Conservation (phyloP, 2,113 vertebrate species). For the Tenrec ecaudatus region DNA sequence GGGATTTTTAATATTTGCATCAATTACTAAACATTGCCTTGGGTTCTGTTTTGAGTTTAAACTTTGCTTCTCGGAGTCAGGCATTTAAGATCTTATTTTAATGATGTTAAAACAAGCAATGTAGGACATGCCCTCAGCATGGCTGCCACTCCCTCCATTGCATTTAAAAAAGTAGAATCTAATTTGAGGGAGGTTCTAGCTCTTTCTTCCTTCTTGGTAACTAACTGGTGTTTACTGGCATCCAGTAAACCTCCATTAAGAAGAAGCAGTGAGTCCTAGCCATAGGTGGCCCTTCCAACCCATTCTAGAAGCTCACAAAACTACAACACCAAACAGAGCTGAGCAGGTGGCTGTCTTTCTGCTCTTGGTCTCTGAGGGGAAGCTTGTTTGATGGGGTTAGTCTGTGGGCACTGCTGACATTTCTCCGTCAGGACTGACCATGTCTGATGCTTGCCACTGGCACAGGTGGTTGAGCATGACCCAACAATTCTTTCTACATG, state of each 20-base stretch:
- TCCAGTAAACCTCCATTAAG: background rate
- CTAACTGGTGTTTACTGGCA: fast-evolving
- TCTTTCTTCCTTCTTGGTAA: background rate
- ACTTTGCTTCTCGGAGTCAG: background rate
- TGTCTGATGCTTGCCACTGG: background rate
- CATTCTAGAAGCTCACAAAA: background rate
- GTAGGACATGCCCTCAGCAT: background rate
- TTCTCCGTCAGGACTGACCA: background rate
- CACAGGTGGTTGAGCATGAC: background rate
- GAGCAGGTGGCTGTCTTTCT: background rate
- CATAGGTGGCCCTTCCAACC: background rate
- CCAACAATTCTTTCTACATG: background rate
- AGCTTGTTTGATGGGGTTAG: background rate
- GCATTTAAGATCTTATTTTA: background rate
- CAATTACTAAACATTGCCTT: background rate
- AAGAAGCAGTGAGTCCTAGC: background rate
- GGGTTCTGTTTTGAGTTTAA: constrained; percentile 27
- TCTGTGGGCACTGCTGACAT: background rate
- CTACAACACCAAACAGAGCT: background rate
- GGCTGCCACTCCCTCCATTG: fast-evolving
- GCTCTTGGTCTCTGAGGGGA: too few relatives aligned
- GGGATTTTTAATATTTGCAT: background rate
- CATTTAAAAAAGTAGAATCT: background rate
- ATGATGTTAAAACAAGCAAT: background rate
- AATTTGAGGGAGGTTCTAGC: background rate